Percentiles rank a stretch among this genome's conserved stretches.
These are phyloP conservation scores for Cephus runcator DNA, from an alignment of 2,888 invertebrate genomes.

Conservation along the genomic window DNA sequence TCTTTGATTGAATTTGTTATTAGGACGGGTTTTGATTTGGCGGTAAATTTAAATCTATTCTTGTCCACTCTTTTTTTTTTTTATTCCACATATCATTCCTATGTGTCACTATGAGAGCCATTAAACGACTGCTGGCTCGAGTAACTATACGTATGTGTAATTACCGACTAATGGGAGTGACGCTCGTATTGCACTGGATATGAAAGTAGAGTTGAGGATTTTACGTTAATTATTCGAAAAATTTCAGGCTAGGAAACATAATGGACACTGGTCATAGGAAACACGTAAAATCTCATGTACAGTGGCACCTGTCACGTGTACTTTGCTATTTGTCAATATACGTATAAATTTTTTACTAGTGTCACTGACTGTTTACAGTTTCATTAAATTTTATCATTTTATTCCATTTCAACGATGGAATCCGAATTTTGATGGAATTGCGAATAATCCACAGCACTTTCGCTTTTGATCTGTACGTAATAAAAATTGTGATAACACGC, in stretches of 20 bases:
- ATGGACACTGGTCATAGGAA: background rate
- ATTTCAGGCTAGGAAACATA: background rate
- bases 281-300: background rate
- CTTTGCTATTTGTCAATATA: background rate
- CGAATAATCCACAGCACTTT: too few species aligned
- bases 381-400: background rate
- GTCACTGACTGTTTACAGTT: background rate
- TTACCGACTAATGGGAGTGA: background rate
- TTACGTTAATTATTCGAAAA: background rate
- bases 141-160: background rate
- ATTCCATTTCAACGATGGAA: too few species aligned
- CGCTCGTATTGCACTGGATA: background rate
- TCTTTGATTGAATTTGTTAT: background rate
- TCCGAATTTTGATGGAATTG: too few species aligned
- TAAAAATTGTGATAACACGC: too few species aligned
- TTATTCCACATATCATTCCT: background rate
- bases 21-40: background rate
- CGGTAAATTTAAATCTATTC: background rate
- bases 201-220: background rate
- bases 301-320: background rate
- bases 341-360: background rate
- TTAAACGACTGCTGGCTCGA: background rate
- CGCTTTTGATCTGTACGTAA: too few species aligned
- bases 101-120: background rate
- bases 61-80: background rate